Conservation (phyloP, 2,113 vertebrate species). For the Strigops habroptila region DNA sequence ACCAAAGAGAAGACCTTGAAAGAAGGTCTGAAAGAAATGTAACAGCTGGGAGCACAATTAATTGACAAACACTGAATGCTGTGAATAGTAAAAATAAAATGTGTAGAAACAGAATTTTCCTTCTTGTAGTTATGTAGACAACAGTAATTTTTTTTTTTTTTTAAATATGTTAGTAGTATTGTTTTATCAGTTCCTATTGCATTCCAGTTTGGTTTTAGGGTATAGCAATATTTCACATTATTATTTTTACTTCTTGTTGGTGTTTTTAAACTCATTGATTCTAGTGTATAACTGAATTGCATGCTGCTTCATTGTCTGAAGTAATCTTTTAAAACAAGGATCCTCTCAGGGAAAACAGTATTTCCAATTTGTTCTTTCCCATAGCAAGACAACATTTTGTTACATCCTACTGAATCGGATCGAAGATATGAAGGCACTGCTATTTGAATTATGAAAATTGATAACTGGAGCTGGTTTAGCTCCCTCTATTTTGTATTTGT, state of each 20-base stretch:
- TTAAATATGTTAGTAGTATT: neutral
- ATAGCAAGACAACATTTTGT: neutral
- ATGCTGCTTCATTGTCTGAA: neutral
- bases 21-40: conserved; percentile 18
- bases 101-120: neutral
- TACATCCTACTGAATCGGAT: neutral
- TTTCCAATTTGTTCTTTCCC: neutral
- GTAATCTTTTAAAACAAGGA: neutral
- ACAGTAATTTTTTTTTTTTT: neutral
- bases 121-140: neutral
- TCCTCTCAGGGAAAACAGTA: neutral
- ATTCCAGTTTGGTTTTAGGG: neutral
- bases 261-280: neutral
- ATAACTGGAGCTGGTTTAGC: neutral
- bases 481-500: neutral
- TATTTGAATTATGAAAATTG: neutral
- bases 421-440: neutral
- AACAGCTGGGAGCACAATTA: conserved; percentile 29
- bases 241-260: neutral
- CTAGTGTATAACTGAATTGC: neutral
- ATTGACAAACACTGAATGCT: neutral
- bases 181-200: neutral
- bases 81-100: conserved; percentile 14
- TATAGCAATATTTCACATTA: neutral
- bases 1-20: conserved; percentile 41